phyloP scores from a whole-genome alignment of 2,113 vertebrate genomes.

The Rhinoderma darwinii region DNA sequence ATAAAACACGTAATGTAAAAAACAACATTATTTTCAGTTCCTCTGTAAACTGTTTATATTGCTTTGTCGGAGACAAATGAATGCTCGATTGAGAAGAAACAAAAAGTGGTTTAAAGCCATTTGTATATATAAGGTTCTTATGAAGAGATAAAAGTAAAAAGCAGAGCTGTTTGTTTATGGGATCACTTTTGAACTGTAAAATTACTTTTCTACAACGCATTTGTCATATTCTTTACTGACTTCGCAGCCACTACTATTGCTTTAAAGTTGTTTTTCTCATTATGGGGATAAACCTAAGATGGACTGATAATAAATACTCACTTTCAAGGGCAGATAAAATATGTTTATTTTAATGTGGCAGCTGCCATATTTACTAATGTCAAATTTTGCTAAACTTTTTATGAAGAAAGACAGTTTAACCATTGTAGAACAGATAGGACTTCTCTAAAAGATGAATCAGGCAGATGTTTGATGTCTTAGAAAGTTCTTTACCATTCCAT shows the following conservation, averaged over 20 bases:
- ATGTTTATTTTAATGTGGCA: constrained; percentile 29
- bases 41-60: background rate
- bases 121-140: background rate
- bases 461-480: constrained; percentile 9
- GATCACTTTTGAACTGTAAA: background rate
- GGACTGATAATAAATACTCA: constrained; percentile 12
- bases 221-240: constrained; percentile 1
- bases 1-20: background rate
- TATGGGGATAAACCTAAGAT: background rate
- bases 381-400: constrained; percentile 13
- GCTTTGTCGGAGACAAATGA: background rate
- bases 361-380: constrained; percentile 35
- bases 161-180: background rate
- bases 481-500: background rate
- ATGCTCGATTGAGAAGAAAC: background rate
- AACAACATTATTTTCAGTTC: background rate
- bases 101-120: background rate
- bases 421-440: background rate
- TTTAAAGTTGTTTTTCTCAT: constrained; percentile 20
- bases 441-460: background rate
- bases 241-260: background rate
- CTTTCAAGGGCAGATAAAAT: constrained; percentile 22
- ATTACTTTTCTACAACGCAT: background rate
- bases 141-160: constrained; percentile 3
- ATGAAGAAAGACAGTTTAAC: constrained; percentile 26